Evolutionary conservation across 2,113 vertebrate species (phyloP).

Genomic region (Amazona guildingii): DNA sequence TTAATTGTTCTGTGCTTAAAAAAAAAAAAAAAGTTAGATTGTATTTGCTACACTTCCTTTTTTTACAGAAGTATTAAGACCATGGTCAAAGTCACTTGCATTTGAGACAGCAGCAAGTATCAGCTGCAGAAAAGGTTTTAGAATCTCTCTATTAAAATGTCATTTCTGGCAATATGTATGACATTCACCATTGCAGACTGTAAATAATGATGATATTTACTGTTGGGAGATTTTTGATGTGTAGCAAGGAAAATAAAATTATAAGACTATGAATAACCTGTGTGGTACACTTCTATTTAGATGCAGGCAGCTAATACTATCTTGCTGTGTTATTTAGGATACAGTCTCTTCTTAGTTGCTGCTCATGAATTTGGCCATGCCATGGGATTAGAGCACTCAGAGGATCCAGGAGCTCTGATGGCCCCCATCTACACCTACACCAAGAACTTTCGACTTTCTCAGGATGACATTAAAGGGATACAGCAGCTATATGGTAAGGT

Average conservation of each 20-base stretch:
- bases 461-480: slow-evolving; percentile 92
- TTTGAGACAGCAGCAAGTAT: neutral
- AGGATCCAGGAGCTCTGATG: slow-evolving; percentile 95
- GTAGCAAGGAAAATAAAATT: neutral
- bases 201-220: neutral
- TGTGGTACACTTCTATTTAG: neutral
- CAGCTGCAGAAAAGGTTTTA: neutral
- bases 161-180: neutral
- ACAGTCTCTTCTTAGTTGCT: slow-evolving; percentile 97
- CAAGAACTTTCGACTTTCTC: slow-evolving; percentile 90
- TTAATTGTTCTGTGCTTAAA: too few species aligned
- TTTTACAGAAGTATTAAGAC: neutral
- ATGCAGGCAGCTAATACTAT: neutral
- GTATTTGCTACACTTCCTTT: neutral
- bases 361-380: slow-evolving; percentile 98
- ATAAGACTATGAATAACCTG: neutral
- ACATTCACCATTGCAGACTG: neutral
- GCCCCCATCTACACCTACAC: slow-evolving; percentile 94
- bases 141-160: neutral
- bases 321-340: slow-evolving; percentile 75
- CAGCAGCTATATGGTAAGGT: slow-evolving; percentile 93
- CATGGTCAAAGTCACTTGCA: neutral
- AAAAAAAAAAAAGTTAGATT: too few species aligned
- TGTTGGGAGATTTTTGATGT: neutral
- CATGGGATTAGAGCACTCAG: slow-evolving; percentile 93